These are phyloP conservation scores for Diploscapter pachys DNA, from an alignment of 1,140 invertebrate species.

Conservation along the genomic window DNA sequence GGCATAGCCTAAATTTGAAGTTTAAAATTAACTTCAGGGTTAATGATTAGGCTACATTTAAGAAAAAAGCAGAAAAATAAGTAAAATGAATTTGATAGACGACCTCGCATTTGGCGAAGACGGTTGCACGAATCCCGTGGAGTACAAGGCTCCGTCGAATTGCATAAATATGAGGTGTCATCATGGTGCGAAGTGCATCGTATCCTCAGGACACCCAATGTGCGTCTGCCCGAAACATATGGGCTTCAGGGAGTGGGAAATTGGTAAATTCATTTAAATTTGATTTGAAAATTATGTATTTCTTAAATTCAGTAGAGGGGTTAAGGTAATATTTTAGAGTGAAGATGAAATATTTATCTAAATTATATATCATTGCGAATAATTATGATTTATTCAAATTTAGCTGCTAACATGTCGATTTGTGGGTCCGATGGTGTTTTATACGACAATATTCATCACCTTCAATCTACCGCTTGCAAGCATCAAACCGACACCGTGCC, in stretches of 20 bases:
- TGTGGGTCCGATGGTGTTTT: conserved; percentile 83
- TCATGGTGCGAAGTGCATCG: conserved; percentile 32
- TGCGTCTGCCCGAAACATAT: conserved; percentile 18
- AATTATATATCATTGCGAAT: background rate
- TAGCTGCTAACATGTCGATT: conserved; percentile 64
- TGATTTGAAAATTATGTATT: background rate
- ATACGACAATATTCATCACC: conserved; percentile 80
- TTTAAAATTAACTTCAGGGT: background rate
- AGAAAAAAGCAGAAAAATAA: background rate
- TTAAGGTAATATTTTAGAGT: background rate
- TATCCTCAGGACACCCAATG: conserved; percentile 13
- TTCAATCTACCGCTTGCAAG: conserved; percentile 73
- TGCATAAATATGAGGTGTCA: conserved; percentile 33
- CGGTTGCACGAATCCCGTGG: background rate
- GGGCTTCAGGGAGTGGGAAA: background rate
- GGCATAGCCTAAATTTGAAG: too few relatives aligned
- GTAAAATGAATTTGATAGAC: background rate
- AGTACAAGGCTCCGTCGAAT: background rate
- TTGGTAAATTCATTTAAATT: background rate
- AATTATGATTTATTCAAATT: background rate
- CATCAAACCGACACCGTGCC: conserved; percentile 35
- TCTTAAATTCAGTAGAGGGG: background rate
- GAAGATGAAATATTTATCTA: background rate
- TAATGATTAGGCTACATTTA: background rate
- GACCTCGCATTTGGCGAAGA: background rate